phyloP scores from a whole-genome alignment of 2,113 vertebrate species.

The Ceyx melanurus region DNA sequence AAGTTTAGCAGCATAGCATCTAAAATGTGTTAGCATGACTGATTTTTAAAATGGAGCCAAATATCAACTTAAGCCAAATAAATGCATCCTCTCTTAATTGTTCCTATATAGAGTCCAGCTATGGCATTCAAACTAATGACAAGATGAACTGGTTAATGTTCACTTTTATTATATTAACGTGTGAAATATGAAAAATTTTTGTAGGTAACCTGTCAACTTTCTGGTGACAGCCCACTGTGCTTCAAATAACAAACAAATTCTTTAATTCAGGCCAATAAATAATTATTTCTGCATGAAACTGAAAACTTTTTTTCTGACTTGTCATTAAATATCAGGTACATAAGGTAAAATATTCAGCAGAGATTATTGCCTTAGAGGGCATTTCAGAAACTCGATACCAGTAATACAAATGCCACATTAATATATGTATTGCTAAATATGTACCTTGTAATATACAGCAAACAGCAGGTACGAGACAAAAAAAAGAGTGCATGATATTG shows the following conservation, averaged over 20 bases:
- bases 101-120: neutral
- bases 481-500: neutral
- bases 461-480: neutral
- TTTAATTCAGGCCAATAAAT: neutral
- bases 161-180: neutral
- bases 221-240: neutral
- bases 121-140: neutral
- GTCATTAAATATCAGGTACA: neutral
- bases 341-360: neutral
- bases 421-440: neutral
- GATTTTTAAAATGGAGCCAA: neutral
- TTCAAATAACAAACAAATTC: neutral
- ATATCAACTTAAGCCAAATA: neutral
- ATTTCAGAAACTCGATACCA: neutral
- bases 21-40: neutral
- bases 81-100: neutral
- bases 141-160: neutral
- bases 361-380: neutral
- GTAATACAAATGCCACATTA: neutral
- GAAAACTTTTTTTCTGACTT: neutral
- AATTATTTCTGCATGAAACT: neutral
- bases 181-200: neutral
- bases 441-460: neutral
- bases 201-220: neutral
- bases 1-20: neutral